Evolutionary conservation across 2,888 invertebrate genomes (phyloP), one percentile per base, ranked within the genome.

Genomic region (Ophraella communa): DNA sequence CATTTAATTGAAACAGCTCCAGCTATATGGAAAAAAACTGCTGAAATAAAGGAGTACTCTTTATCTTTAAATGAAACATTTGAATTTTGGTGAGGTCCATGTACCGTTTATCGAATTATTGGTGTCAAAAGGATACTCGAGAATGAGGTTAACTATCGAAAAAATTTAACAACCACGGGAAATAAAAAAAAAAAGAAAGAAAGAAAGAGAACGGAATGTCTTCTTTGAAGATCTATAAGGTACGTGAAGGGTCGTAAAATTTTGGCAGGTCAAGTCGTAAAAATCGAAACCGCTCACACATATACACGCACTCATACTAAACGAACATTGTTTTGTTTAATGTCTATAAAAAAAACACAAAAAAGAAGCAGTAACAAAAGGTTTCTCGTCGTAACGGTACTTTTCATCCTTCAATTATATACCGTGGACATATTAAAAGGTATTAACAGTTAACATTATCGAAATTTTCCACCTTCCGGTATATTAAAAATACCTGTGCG

Each of bases 251-350:
- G 70, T 70, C 66, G 64, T 70, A 70, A 70, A 70, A 65, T 54
- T 70, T 70, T 70, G 67, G 70, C 70, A 64, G 70, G 70, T 68
- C 67, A 63, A 67, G 67, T 68, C 70, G 67, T 70, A 70, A 70
- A 70, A 66, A 65, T 66, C 59, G 62, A 68, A n/a, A 66, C 56
- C 52, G 56, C 52, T 65, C 35, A 56, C 53, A 61, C 44, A n/a
- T n/a, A n/a, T n/a, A n/a, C n/a, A n/a, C 51, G 60, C 55, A 54
- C 49, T 54, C 49, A 11, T 4, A 49, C n/a, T n/a, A n/a, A n/a
- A n/a, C n/a, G n/a, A n/a, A n/a, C 60, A 61, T 62, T 70, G 66
- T 70, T 67, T 66, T 67, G 64, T 67, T 70, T 66, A 66, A 60
- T 64, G 65, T 39, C 35, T 47, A 55, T 24, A 62, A 64, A 64